Base-by-base conservation (phyloP, 2,113 vertebrate genomes). In the Asarcornis scutulata region DNA sequence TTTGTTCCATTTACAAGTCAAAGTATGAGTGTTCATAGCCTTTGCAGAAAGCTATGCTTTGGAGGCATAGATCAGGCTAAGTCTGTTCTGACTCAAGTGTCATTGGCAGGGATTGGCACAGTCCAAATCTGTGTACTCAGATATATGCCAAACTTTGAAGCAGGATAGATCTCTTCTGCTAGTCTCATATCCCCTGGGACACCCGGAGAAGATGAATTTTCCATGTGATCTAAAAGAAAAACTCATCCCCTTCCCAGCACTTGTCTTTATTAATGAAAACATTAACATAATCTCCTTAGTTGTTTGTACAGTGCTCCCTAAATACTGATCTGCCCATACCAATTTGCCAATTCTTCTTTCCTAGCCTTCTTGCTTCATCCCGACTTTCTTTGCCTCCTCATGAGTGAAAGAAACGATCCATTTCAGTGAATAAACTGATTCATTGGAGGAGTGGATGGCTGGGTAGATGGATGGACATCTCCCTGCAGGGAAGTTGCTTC, bases 1-100 rank as follows among this genome's bases (percentile, higher is more conserved):
- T 89, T 72, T 69, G 67, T 78, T 95, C 73, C 64, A 90, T 96
- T 96, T 94, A 79, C 92, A 95, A 91, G 75, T 86, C 56, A 88
- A 77, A 64, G 15, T 53, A 52, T 40, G 72, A 83, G 27, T 40
- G 46, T 58, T 96, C 58, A 27, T 46, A 84, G 88, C 52, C 56
- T 88, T 88, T 91, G 60, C 52, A 72, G 83, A 84, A 74, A 89
- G 32, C 42, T 86, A 3, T 75, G 48, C 60, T 86, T 93, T 89
- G 32, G 69, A 97, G 73, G 53, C 44, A 83, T 34, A 86, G 73
- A 60, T 84, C 1, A 4, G 88, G 64, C 76, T 71, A 75, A 78
- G 34, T 91, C 83, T 93, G 72, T 52, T 91, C 56, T 85, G 82
- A 87, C 75, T 97, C 93, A 91, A 80, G 68, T 77, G 55, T 80